Base-by-base conservation (phyloP, 2,888 invertebrate genomes). In the Thymelicus sylvestris region DNA sequence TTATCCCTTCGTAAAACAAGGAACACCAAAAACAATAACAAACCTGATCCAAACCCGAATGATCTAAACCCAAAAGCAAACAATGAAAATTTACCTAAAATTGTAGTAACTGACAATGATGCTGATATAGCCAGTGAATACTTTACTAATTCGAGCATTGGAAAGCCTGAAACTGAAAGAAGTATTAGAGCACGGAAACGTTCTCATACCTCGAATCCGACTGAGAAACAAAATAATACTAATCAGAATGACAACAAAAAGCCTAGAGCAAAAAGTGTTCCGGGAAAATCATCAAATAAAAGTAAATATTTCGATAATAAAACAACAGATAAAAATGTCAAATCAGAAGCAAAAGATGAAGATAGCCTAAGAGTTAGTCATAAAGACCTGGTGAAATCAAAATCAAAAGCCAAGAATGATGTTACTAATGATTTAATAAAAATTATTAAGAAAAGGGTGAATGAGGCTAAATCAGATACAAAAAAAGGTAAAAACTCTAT, bases 391-490 rank as follows among this genome's bases (percentile, higher is more conserved):
- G 57, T 68, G 12, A 89, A 83, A 78, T 77, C 76, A 44, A 84
- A 79, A 81, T 57, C 70, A 59, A 84, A 83, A 67, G 55, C 77
- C 48, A 88, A 86, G 73, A 86, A 81, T 74, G 89, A 95, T 85
- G 90, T 95, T 5, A 91, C 86, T 64, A 84, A 83, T 60, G 95
- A 95, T 77, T 88, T 95, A 44, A 85, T 95, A n/a, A 81, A 87
- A 69, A 87, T 95, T 65, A 87, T 95, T 60, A 95, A 95, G 80
- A 86, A 81, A 55, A 87, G 94, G 74, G 92, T 95, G 7, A 87
- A 84, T 72, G 89, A 92, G 79, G 91, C 93, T 74, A 94, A 93
- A 80, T 81, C 80, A 19, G 82, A 86, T 68, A 81, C 89, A 57
- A 88, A 83, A 59, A 87, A 83, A 73, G 79, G 81, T 66, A 78